Percentiles rank a stretch among this genome's conserved stretches.
Conservation (phyloP, 2,888 invertebrate genomes). For the Synanthedon formicaeformis region DNA sequence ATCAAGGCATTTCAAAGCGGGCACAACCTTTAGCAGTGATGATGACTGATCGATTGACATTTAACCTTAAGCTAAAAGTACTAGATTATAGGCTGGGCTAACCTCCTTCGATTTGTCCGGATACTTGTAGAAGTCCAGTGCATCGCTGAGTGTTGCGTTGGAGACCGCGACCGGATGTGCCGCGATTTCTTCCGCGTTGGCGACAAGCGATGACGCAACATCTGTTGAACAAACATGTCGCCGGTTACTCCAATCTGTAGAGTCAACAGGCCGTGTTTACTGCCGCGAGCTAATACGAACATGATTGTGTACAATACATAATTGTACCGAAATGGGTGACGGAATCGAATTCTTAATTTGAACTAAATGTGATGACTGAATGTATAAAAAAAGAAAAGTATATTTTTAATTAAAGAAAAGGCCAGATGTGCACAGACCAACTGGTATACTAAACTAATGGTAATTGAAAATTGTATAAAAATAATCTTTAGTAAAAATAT, state of each 20-base stretch:
- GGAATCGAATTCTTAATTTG: too few relatives aligned
- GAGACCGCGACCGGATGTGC: background rate
- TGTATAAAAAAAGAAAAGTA: too few relatives aligned
- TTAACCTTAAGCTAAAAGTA: background rate
- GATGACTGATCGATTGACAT: too few relatives aligned
- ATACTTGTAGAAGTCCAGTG: slow-evolving; percentile 8
- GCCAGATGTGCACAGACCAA: too few relatives aligned
- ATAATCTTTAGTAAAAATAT: too few relatives aligned
- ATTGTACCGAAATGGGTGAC: background rate
- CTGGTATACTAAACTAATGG: too few relatives aligned
- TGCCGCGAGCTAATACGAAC: background rate
- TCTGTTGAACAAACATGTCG: background rate
- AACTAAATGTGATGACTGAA: too few relatives aligned
- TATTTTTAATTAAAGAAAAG: too few relatives aligned
- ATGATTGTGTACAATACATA: background rate
- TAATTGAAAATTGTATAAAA: too few relatives aligned
- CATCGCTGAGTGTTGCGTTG: slow-evolving; percentile 4
- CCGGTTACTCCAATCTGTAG: slow-evolving; percentile 9
- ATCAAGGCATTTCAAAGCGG: too few relatives aligned
- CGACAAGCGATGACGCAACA: background rate
- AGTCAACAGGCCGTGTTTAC: slow-evolving; percentile 9
- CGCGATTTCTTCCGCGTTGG: background rate
- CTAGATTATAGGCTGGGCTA: slow-evolving; percentile 2
- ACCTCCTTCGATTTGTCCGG: slow-evolving; percentile 15
- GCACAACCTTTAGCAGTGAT: too few relatives aligned